phyloP scores from a whole-genome alignment of 1,140 invertebrate species.

The Dufourea novaeangliae region DNA sequence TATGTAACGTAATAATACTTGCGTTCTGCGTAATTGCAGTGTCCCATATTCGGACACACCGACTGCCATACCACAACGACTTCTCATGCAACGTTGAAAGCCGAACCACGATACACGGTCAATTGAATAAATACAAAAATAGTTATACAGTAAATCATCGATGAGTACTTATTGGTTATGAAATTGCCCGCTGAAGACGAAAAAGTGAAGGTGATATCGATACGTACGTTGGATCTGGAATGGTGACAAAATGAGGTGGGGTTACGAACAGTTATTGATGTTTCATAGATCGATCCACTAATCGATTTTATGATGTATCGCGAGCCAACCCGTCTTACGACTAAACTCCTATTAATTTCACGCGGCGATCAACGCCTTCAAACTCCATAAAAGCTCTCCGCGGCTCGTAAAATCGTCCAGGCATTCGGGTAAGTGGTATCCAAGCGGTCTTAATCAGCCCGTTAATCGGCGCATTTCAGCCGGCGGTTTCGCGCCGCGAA shows the following conservation, averaged over 20 bases:
- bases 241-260: too few species aligned
- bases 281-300: too few species aligned
- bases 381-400: neutral
- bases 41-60: conserved; percentile 58
- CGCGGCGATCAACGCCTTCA: neutral
- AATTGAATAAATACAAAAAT: too few species aligned
- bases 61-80: neutral
- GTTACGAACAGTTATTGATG: too few species aligned
- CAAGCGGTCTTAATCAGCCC: neutral
- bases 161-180: too few species aligned
- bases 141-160: too few species aligned
- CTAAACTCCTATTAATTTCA: neutral
- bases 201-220: too few species aligned
- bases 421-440: neutral
- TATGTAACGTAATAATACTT: conserved; percentile 64
- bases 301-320: neutral
- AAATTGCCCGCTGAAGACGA: too few species aligned
- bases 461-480: neutral
- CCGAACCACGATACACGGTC: too few species aligned
- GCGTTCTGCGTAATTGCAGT: conserved; percentile 61
- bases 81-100: too few species aligned
- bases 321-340: too few species aligned
- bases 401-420: neutral
- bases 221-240: too few species aligned
- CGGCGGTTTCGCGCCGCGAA: conserved; percentile 18